Evolutionary conservation across 2,888 invertebrate species (phyloP).

Genomic region (Melitaea athalia): DNA sequence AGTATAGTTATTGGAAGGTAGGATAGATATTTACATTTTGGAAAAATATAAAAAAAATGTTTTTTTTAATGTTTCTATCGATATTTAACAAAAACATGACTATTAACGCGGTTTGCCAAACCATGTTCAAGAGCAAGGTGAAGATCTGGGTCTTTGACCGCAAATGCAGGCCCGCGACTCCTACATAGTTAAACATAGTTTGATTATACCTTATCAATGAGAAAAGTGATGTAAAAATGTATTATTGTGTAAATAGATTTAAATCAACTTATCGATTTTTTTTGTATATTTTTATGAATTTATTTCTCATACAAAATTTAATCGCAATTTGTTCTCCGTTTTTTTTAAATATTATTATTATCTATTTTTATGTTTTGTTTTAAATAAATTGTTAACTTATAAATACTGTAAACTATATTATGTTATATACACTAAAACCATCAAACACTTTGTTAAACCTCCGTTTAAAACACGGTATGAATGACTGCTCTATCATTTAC

Average conservation of each 20-base stretch:
- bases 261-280: background rate
- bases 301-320: too few species aligned
- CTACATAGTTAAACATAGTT: conserved; percentile 26
- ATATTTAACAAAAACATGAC: conserved; percentile 49
- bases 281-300: too few species aligned
- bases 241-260: background rate
- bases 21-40: too few species aligned
- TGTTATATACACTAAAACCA: background rate
- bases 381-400: background rate
- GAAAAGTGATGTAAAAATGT: background rate
- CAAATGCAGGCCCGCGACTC: conserved; percentile 50
- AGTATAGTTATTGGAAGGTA: too few species aligned
- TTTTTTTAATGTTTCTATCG: conserved; percentile 40
- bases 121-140: conserved; percentile 77
- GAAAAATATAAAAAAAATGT: too few species aligned
- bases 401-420: background rate
- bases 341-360: too few species aligned
- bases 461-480: conserved; percentile 34
- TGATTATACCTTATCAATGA: background rate
- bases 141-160: conserved; percentile 81
- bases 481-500: background rate
- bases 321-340: too few species aligned
- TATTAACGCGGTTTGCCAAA: conserved; percentile 59
- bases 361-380: too few species aligned
- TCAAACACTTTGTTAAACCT: conserved; percentile 29